These are phyloP conservation scores for Oreochromis spilurus DNA, from an alignment of 2,113 vertebrate species.

Conservation along the genomic window DNA sequence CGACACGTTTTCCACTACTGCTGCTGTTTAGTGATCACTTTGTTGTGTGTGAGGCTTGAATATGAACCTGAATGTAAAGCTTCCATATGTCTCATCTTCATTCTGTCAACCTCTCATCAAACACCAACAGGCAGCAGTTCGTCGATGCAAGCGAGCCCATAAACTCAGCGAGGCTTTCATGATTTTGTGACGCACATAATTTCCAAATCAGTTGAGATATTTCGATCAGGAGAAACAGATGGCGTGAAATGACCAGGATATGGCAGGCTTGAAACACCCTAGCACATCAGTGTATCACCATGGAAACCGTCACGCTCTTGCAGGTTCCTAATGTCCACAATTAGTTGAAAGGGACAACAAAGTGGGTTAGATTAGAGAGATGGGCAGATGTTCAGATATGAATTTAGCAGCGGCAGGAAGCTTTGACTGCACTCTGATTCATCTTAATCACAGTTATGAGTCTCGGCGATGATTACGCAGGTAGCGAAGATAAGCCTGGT, in stretches of 20 bases:
- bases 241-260: conserved; percentile 56
- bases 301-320: conserved; percentile 66
- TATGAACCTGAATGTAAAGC: neutral
- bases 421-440: conserved; percentile 26
- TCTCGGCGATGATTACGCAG: conserved; percentile 13
- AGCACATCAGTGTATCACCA: conserved; percentile 44
- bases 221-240: conserved; percentile 60
- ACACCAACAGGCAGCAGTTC: neutral
- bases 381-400: conserved; percentile 62
- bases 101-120: neutral
- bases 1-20: neutral
- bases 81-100: neutral
- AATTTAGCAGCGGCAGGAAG: conserved; percentile 10
- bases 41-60: neutral
- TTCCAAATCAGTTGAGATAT: conserved; percentile 32
- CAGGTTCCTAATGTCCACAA: conserved; percentile 60
- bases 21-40: neutral
- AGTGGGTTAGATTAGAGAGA: conserved; percentile 48
- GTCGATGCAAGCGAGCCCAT: neutral
- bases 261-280: conserved; percentile 4
- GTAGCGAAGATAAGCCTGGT: neutral
- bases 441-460: conserved; percentile 31
- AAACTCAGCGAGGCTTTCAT: neutral
- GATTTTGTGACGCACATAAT: conserved; percentile 35
- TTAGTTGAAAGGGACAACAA: conserved; percentile 63